phyloP scores from a whole-genome alignment of 2,888 invertebrate genomes.

The Pasiphila rectangulata region DNA sequence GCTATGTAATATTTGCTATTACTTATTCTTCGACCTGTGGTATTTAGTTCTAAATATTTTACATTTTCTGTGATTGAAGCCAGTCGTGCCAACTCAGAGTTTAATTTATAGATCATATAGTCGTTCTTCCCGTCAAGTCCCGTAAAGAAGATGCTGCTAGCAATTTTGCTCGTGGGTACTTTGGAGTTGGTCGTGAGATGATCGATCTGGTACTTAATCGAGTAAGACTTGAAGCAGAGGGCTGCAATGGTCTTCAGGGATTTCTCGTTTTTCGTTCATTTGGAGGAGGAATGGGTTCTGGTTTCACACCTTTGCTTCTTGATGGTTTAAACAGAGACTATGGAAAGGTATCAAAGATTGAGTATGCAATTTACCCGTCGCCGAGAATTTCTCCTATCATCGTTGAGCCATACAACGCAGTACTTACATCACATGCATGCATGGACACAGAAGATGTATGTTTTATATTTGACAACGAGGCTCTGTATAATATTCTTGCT shows the following conservation, averaged over 20 bases:
- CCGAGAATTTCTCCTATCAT: conserved; percentile 88
- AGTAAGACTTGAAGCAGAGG: conserved; percentile 83
- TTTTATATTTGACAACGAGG: conserved; percentile 88
- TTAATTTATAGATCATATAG: too few relatives aligned
- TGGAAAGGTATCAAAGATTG: conserved; percentile 83
- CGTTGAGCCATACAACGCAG: conserved; percentile 89
- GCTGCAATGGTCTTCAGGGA: conserved; percentile 82
- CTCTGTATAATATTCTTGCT: conserved; percentile 88
- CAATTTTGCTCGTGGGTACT: conserved; percentile 91
- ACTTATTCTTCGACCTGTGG: too few relatives aligned
- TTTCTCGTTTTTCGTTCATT: conserved; percentile 85
- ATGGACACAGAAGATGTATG: conserved; percentile 86
- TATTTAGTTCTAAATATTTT: too few relatives aligned
- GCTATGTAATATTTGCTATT: too few relatives aligned
- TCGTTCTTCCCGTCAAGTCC: too few relatives aligned
- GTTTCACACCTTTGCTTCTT: conserved; percentile 85
- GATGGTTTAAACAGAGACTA: conserved; percentile 83
- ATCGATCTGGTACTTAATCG: conserved; percentile 87
- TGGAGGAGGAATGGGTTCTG: conserved; percentile 90
- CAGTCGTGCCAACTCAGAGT: too few relatives aligned
- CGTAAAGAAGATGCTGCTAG: conserved; percentile 94
- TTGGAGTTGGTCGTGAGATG: conserved; percentile 88
- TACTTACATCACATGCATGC: conserved; percentile 85
- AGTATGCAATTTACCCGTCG: conserved; percentile 91
- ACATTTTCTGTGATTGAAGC: too few relatives aligned